A percentile compares a stretch with the other conserved stretches of the same genome.
Evolutionary conservation across 2,113 vertebrate species (phyloP).

Genomic region (Cariama cristata): DNA sequence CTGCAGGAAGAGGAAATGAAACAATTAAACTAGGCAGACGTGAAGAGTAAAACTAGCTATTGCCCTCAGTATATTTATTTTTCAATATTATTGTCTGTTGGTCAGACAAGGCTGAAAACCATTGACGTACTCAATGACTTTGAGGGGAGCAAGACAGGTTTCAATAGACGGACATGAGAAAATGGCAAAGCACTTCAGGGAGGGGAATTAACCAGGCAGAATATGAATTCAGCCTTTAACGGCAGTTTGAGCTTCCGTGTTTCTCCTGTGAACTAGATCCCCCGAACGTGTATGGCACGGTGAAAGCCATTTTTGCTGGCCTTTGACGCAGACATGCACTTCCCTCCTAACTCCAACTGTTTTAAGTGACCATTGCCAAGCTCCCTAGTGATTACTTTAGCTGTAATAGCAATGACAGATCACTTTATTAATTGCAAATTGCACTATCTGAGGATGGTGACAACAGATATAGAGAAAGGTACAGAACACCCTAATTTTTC

Average conservation of each 20-base stretch:
- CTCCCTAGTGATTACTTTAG: constrained; percentile 7
- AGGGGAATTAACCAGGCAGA: not conserved
- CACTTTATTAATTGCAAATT: constrained; percentile 59
- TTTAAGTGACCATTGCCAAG: not conserved
- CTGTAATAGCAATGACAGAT: constrained; percentile 21
- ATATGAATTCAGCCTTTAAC: not conserved
- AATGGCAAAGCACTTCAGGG: not conserved
- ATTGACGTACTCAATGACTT: not conserved
- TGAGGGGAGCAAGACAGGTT: not conserved
- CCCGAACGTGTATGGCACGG: rapidly evolving
- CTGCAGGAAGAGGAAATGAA: constrained; percentile 32
- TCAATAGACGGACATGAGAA: not conserved
- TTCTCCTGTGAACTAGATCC: not conserved
- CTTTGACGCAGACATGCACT: not conserved
- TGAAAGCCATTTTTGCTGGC: not conserved
- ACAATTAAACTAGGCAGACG: constrained; percentile 19
- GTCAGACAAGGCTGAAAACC: not conserved
- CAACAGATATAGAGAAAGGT: constrained; percentile 51
- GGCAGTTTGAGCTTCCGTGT: not conserved
- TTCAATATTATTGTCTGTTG: not conserved
- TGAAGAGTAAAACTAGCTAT: not conserved
- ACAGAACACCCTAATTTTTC: constrained; percentile 62
- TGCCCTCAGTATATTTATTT: not conserved
- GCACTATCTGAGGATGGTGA: constrained; percentile 53
- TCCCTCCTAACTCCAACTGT: not conserved